A percentile compares a stretch with the other conserved stretches of the same genome.
Conservation (phyloP, 2,888 invertebrate species). For the Brachycybe producta region DNA sequence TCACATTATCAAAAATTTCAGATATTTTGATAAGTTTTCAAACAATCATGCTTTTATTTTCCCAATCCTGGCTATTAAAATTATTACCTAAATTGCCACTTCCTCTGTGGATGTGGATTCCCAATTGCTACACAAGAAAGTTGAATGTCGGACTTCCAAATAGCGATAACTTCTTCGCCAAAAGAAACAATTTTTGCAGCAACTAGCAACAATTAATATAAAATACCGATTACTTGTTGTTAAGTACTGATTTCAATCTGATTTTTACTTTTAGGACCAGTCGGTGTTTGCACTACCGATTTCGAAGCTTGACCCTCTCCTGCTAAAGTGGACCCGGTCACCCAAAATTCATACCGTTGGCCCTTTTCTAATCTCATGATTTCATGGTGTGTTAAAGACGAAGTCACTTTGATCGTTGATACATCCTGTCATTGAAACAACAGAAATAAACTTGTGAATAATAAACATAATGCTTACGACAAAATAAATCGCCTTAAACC, state of each 20-base stretch:
- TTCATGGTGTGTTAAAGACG: conserved; percentile 44
- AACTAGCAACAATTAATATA: conserved; percentile 41
- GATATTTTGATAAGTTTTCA: too few relatives aligned
- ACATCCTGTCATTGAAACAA: conserved; percentile 18
- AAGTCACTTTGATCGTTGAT: conserved; percentile 19
- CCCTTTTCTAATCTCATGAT: conserved; percentile 69
- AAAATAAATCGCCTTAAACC: too few relatives aligned
- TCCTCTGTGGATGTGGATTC: conserved; percentile 75
- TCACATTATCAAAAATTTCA: too few relatives aligned
- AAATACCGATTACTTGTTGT: background rate
- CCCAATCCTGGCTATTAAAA: too few relatives aligned
- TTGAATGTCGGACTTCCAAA: conserved; percentile 66
- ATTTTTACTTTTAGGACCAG: conserved; percentile 17
- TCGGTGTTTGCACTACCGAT: conserved; percentile 16
- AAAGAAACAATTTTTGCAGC: conserved; percentile 86
- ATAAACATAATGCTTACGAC: too few relatives aligned
- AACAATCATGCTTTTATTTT: too few relatives aligned
- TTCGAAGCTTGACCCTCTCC: conserved; percentile 37
- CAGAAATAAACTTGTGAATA: too few relatives aligned
- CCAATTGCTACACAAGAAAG: conserved; percentile 85
- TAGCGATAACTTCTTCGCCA: conserved; percentile 37
- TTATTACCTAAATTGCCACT: conserved; percentile 45
- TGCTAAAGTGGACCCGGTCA: conserved; percentile 18
- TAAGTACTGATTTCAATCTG: conserved; percentile 15
- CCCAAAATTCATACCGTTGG: conserved; percentile 40